Evolutionary conservation across 1,140 invertebrate species (phyloP).

Genomic region (Orchesella cincta): DNA sequence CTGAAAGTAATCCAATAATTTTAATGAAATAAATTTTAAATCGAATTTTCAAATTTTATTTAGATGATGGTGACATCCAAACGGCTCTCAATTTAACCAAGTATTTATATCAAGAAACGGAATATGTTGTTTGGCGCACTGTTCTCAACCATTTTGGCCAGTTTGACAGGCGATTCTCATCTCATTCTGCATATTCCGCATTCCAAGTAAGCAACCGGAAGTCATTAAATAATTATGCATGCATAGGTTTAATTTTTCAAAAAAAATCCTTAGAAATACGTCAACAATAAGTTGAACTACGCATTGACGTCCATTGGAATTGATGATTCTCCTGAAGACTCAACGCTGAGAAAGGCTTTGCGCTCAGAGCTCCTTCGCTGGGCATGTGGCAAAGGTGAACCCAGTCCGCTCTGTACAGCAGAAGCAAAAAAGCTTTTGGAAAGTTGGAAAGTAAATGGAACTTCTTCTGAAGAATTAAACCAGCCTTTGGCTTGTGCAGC

Average conservation of each 20-base stretch:
- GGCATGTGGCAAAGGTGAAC: background rate
- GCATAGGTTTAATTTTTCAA: too few relatives aligned
- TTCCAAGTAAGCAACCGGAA: too few relatives aligned
- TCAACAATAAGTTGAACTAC: background rate
- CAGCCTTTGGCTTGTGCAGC: background rate
- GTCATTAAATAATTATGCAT: too few relatives aligned
- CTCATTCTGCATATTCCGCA: background rate
- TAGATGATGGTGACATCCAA: constrained; percentile 7
- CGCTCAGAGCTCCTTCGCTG: constrained; percentile 1
- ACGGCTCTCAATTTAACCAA: constrained; percentile 5
- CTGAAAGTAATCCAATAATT: too few relatives aligned
- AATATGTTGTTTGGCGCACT: constrained; percentile 1
- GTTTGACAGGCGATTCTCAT: background rate
- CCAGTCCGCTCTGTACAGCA: background rate
- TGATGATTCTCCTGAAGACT: background rate
- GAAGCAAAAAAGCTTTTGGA: background rate
- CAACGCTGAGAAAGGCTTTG: background rate
- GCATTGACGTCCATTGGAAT: background rate
- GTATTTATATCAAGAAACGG: background rate
- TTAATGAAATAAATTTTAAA: too few relatives aligned
- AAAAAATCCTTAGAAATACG: too few relatives aligned
- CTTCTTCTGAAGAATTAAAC: background rate
- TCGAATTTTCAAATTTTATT: too few relatives aligned
- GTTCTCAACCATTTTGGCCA: background rate
- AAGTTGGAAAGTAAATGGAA: background rate